Conservation (phyloP, 2,888 invertebrate genomes). For the Heliconius erato region DNA sequence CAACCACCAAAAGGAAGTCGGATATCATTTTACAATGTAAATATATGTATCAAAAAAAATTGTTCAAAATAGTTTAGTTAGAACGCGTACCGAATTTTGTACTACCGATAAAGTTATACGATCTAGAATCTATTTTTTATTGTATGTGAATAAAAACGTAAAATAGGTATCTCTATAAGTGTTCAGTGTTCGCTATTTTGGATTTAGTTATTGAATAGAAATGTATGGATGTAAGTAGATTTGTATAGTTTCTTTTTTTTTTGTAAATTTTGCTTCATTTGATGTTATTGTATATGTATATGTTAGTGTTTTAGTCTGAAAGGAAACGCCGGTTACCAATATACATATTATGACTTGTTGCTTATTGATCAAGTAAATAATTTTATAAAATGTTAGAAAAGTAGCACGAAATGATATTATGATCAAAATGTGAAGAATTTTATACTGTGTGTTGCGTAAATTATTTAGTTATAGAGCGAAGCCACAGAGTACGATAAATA, state of each 20-base stretch:
- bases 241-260: slow-evolving; percentile 63
- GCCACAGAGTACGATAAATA: slow-evolving; percentile 53
- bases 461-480: slow-evolving; percentile 73
- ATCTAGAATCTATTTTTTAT: slow-evolving; percentile 51
- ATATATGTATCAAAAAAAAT: slow-evolving; percentile 73
- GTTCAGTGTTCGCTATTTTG: slow-evolving; percentile 81
- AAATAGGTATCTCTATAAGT: slow-evolving; percentile 69
- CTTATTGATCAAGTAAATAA: slow-evolving; percentile 84
- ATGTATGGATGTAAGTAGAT: slow-evolving; percentile 76
- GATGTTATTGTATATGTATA: slow-evolving; percentile 73
- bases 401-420: slow-evolving; percentile 72
- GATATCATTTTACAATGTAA: slow-evolving; percentile 62
- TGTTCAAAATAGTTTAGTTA: slow-evolving; percentile 68
- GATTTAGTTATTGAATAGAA: slow-evolving; percentile 65
- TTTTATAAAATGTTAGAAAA: slow-evolving; percentile 81
- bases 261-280: slow-evolving; percentile 83
- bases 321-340: slow-evolving; percentile 86
- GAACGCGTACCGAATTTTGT: slow-evolving; percentile 77
- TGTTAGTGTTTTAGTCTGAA: slow-evolving; percentile 84
- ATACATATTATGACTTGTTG: slow-evolving; percentile 83
- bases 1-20: neutral
- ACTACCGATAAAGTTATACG: slow-evolving; percentile 78
- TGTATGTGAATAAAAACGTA: slow-evolving; percentile 69
- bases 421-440: slow-evolving; percentile 67
- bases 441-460: slow-evolving; percentile 77